phyloP scores from a whole-genome alignment of 2,113 vertebrate species.

The Ailurus styani region DNA sequence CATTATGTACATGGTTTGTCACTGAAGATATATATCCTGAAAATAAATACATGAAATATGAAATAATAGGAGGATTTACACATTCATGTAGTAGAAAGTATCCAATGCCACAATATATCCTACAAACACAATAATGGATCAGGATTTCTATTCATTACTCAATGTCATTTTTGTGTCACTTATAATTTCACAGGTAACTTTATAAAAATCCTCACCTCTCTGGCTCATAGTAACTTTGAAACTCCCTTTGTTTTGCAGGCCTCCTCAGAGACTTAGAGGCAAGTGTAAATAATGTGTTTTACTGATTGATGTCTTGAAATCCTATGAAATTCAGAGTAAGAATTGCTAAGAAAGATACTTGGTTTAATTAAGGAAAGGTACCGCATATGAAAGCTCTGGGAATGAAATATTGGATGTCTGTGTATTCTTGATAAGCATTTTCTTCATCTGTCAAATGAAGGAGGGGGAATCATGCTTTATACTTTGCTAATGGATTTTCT shows the following conservation, averaged over 20 bases:
- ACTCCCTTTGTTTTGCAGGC: background rate
- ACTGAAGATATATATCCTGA: background rate
- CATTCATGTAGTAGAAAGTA: background rate
- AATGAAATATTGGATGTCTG: constrained; percentile 56
- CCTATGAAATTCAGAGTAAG: constrained; percentile 46
- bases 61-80: background rate
- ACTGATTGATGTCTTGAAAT: constrained; percentile 58
- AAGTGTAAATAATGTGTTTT: constrained; percentile 36
- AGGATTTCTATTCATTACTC: background rate
- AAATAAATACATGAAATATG: background rate
- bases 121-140: background rate
- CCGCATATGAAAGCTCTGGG: background rate
- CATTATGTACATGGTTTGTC: background rate
- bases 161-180: background rate
- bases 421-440: constrained; percentile 54
- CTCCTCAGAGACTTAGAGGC: constrained; percentile 34
- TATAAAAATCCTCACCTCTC: background rate
- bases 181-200: background rate
- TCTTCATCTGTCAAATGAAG: constrained; percentile 67
- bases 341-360: constrained; percentile 46
- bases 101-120: background rate
- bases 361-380: constrained; percentile 64
- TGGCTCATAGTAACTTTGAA: background rate
- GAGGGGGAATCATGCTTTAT: constrained; percentile 62
- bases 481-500: constrained; percentile 56